These are phyloP conservation scores for Horisme vitalbata DNA, from an alignment of 2,888 invertebrate species.

Conservation along the genomic window DNA sequence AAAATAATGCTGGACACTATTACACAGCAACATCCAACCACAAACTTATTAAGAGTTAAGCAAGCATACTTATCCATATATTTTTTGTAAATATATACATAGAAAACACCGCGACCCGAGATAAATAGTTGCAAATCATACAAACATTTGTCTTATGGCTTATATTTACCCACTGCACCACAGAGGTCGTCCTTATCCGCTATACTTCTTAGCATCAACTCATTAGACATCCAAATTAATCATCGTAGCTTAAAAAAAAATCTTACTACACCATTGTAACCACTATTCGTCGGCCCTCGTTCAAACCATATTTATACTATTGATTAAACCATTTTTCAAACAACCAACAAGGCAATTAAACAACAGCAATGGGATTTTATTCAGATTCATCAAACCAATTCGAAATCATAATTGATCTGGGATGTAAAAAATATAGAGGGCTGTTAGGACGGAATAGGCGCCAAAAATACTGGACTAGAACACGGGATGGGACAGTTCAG, in stretches of 20 bases:
- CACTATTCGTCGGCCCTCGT: conserved; percentile 14
- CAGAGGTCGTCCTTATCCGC: too few relatives aligned
- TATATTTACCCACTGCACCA: too few relatives aligned
- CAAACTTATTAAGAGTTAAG: too few relatives aligned
- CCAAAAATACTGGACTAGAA: conserved; percentile 79
- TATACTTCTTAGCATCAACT: too few relatives aligned
- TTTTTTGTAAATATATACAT: too few relatives aligned
- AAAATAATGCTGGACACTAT: too few relatives aligned
- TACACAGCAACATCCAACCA: too few relatives aligned
- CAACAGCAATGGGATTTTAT: conserved; percentile 80
- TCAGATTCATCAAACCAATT: conserved; percentile 82
- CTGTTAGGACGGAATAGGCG: conserved; percentile 77
- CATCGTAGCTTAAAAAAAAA: conserved; percentile 1
- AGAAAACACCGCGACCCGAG: too few relatives aligned
- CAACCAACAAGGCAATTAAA: conserved; percentile 77
- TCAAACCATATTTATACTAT: conserved; percentile 42
- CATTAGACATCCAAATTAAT: neutral
- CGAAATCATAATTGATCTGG: conserved; percentile 81
- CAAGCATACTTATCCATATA: too few relatives aligned
- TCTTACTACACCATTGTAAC: conserved; percentile 7
- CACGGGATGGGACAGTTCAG: conserved; percentile 7
- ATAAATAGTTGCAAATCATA: too few relatives aligned
- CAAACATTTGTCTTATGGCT: too few relatives aligned
- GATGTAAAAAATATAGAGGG: conserved; percentile 78
- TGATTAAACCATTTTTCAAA: conserved; percentile 75